Evolutionary conservation across 2,113 vertebrate species (phyloP).

Genomic region (Erythrolamprus reginae): DNA sequence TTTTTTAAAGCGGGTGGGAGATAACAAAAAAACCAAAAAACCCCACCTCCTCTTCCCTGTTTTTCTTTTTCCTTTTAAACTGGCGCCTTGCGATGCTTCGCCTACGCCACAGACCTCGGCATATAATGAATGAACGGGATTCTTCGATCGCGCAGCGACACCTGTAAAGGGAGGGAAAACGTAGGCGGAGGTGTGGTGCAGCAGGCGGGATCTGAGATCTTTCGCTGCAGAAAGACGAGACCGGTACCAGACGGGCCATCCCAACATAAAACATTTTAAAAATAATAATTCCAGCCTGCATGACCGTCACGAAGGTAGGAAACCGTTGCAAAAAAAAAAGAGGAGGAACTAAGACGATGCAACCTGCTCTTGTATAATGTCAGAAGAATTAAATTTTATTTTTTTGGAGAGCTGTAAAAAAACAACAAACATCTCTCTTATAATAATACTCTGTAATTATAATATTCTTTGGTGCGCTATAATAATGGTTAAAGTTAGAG

Average conservation of each 20-base stretch:
- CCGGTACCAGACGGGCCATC: neutral
- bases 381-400: neutral
- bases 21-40: neutral
- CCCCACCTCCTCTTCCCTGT: too few species aligned
- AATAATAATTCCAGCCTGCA: slow-evolving; percentile 6
- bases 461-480: neutral
- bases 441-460: neutral
- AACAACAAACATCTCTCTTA: neutral
- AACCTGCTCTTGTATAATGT: neutral
- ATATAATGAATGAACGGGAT: neutral
- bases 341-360: neutral
- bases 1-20: neutral
- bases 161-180: neutral
- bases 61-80: neutral
- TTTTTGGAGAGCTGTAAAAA: neutral
- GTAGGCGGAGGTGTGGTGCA: neutral
- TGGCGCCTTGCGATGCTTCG: neutral
- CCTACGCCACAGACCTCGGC: too few species aligned
- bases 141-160: neutral
- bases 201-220: neutral
- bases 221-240: neutral
- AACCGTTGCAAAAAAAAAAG: neutral
- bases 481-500: neutral
- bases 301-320: slow-evolving; percentile 21
- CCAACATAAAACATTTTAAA: neutral